Base-by-base conservation (phyloP, 2,888 invertebrate species). In the Plemyria rubiginata region DNA sequence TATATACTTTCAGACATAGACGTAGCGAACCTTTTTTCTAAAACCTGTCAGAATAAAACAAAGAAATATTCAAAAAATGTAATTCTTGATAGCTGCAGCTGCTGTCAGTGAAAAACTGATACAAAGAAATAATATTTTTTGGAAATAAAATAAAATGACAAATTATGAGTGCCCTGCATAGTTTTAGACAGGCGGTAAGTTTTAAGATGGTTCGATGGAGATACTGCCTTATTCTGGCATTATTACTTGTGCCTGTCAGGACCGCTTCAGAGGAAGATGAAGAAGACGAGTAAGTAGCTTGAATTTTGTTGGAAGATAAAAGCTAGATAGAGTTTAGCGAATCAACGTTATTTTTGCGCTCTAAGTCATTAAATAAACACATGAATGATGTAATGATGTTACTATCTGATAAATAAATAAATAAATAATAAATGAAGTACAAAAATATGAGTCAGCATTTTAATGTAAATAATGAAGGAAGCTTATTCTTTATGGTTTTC, bases 201-300 rank as follows among this genome's bases (percentile, higher is more conserved):
- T 69, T 71, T 83, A 82, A 79, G 71, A 91, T 90, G 92, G 81
- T 90, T 60, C 82, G 85, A 76, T 90, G 90, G 90, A 81, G 87
- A 83, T 80, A 70, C 62, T 83, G 81, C 70, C 66, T 91, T 60
- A 72, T 87, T 62, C 72, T 92, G 71, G 86, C 86, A 48, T 75
- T 92, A 74, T 74, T 92, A 52, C 78, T 90, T 40, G 67, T 89
- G 61, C 86, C 89, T 41, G 69, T 76, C 28, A 80, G 75, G 67
- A 79, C 73, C 62, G 76, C 75, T 62, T 75, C 81, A 54, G 84
- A 84, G 63, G 62, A 70, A 6, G 83, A 85, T 1, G 89, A 89
- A 0, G 87, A 88, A 0, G 86, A 87, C 0, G 90, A 86, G 89
- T 86, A 68, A 68, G 74, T 71, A 15, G 7, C 12, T 16, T 38